Evolutionary conservation across 2,888 invertebrate species (phyloP).

Genomic region (Thalpophila matura): DNA sequence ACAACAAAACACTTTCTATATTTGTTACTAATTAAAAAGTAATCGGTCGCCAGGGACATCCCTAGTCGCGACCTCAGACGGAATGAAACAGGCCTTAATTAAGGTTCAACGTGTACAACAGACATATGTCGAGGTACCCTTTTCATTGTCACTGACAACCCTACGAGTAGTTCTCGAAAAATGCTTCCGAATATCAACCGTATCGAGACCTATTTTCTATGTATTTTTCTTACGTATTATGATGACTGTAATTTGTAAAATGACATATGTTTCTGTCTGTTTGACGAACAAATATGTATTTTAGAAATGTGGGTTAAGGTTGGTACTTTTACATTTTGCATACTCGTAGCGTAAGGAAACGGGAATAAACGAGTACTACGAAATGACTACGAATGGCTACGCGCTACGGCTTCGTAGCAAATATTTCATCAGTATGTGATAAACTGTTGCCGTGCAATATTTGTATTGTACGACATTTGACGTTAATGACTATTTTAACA

Average conservation of each 20-base stretch:
- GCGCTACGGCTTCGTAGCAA: neutral
- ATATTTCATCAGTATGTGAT: neutral
- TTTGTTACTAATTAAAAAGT: conserved; percentile 83
- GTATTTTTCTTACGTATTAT: too few relatives aligned
- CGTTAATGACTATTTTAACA: too few relatives aligned
- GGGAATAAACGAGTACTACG: neutral
- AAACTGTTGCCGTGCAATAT: too few relatives aligned
- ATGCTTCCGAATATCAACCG: conserved; percentile 19
- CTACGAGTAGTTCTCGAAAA: conserved; percentile 31
- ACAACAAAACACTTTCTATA: conserved; percentile 68
- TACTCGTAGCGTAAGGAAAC: neutral
- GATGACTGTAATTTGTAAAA: too few relatives aligned
- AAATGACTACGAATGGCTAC: conserved; percentile 12
- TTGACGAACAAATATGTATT: too few relatives aligned
- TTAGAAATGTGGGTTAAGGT: too few relatives aligned
- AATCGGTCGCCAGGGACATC: conserved; percentile 71
- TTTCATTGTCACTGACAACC: conserved; percentile 76
- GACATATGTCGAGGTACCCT: conserved; percentile 78
- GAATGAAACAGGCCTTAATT: conserved; percentile 83
- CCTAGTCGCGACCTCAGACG: conserved; percentile 68
- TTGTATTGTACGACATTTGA: too few relatives aligned
- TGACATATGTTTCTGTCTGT: too few relatives aligned
- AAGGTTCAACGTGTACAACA: conserved; percentile 70
- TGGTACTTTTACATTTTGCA: neutral
- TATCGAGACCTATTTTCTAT: too few relatives aligned